Evolutionary conservation across 2,113 vertebrate genomes (phyloP).

Genomic region (Nymphicus hollandicus): DNA sequence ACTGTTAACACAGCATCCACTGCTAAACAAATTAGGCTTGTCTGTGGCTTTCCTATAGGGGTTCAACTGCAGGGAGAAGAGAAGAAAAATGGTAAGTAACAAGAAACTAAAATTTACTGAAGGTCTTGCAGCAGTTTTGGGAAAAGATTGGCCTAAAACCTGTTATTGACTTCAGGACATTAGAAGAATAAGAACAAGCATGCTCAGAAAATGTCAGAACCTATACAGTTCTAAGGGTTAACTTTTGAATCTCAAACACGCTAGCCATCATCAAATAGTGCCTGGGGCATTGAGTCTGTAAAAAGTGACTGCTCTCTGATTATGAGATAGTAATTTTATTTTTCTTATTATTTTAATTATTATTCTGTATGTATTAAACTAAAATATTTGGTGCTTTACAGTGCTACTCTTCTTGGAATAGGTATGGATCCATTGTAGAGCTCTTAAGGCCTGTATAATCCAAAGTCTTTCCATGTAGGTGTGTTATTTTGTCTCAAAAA

Average conservation of each 20-base stretch:
- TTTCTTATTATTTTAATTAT: not conserved
- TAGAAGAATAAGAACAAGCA: not conserved
- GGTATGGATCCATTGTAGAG: not conserved
- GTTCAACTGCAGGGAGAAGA: not conserved
- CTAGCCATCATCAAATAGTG: not conserved
- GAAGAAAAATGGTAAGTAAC: not conserved
- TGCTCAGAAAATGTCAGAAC: not conserved
- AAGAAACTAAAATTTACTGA: not conserved
- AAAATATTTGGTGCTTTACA: not conserved
- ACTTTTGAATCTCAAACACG: not conserved
- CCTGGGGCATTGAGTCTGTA: not conserved
- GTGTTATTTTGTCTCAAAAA: not conserved
- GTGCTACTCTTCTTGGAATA: not conserved
- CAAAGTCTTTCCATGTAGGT: not conserved
- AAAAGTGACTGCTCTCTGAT: not conserved
- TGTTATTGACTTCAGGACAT: not conserved
- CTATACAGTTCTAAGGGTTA: not conserved
- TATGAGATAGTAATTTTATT: not conserved
- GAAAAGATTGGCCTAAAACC: not conserved
- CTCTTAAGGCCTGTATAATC: not conserved
- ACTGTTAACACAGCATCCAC: not conserved
- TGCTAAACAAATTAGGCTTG: not conserved
- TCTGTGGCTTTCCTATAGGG: not conserved
- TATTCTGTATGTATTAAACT: not conserved
- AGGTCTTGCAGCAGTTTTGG: not conserved